Evolutionary conservation across 2,888 invertebrate genomes (phyloP).

Genomic region (Tineola bisselliella): DNA sequence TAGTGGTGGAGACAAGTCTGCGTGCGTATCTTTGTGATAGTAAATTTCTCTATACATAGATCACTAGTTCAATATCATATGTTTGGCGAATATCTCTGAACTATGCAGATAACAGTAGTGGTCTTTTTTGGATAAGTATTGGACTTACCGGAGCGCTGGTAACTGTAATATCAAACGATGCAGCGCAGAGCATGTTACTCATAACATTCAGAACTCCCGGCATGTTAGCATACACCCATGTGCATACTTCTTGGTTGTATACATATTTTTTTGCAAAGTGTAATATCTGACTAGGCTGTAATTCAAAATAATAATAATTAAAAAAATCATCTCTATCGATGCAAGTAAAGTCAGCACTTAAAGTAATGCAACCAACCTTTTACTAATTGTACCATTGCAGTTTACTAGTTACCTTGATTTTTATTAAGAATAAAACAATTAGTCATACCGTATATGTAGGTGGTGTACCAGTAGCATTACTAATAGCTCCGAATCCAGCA

Average conservation of each 20-base stretch:
- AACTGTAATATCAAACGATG: constrained; percentile 29
- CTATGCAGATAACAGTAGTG: too few relatives aligned
- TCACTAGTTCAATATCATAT: too few relatives aligned
- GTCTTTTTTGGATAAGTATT: too few relatives aligned
- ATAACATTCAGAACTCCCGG: constrained; percentile 24
- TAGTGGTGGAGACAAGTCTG: too few relatives aligned
- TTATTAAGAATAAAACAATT: not conserved
- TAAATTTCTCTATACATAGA: too few relatives aligned
- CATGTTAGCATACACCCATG: constrained; percentile 22
- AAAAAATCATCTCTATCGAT: too few relatives aligned
- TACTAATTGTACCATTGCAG: too few relatives aligned
- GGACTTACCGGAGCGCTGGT: constrained; percentile 35
- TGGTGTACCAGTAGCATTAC: not conserved
- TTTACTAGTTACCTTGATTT: too few relatives aligned
- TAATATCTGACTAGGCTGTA: constrained; percentile 25
- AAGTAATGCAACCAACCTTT: too few relatives aligned
- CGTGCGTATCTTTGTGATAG: too few relatives aligned
- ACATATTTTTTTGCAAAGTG: constrained; percentile 30
- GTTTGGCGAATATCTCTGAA: too few relatives aligned
- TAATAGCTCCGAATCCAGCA: not conserved
- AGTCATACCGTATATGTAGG: not conserved
- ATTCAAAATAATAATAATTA: not conserved
- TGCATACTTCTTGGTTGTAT: constrained; percentile 30
- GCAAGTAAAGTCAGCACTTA: too few relatives aligned
- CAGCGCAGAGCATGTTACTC: constrained; percentile 35